Evolutionary conservation across 2,797 vertebrate genomes (phyloP).

Genomic region (Acropternis orthonyx): DNA sequence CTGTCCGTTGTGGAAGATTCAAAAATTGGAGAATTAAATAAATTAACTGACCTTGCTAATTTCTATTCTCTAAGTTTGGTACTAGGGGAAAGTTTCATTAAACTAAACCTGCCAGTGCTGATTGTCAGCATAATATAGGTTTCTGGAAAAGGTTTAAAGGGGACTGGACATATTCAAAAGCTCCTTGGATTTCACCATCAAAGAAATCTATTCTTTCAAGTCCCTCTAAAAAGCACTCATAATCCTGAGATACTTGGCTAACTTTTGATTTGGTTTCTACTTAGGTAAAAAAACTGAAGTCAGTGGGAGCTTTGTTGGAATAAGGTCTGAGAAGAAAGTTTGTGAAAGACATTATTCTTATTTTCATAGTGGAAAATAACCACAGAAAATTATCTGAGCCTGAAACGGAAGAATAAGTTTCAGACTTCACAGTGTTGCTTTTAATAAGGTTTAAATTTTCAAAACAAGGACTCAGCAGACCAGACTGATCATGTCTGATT

Average conservation of each 20-base stretch:
- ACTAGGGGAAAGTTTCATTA: neutral
- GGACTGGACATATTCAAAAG: neutral
- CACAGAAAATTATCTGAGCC: neutral
- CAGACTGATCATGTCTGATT: neutral
- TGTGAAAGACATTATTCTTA: neutral
- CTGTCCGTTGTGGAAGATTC: neutral
- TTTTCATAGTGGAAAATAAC: constrained; percentile 11
- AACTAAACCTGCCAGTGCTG: neutral
- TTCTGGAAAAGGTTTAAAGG: constrained; percentile 23
- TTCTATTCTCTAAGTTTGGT: neutral
- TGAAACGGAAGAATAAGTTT: constrained; percentile 14
- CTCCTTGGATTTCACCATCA: neutral
- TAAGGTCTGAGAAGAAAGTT: neutral
- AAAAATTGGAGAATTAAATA: neutral
- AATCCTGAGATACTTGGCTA: neutral
- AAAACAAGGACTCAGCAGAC: neutral
- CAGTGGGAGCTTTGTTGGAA: neutral
- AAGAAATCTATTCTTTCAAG: neutral
- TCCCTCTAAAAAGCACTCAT: constrained; percentile 6
- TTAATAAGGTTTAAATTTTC: neutral
- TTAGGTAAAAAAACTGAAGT: neutral
- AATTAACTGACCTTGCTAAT: neutral
- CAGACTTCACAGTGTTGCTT: constrained; percentile 7
- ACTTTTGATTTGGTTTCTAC: neutral
- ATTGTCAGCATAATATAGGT: neutral